Evolutionary conservation across 2,888 invertebrate species (phyloP), one percentile per base, ranked within the genome.

Genomic region (Drosophila prostipennis): DNA sequence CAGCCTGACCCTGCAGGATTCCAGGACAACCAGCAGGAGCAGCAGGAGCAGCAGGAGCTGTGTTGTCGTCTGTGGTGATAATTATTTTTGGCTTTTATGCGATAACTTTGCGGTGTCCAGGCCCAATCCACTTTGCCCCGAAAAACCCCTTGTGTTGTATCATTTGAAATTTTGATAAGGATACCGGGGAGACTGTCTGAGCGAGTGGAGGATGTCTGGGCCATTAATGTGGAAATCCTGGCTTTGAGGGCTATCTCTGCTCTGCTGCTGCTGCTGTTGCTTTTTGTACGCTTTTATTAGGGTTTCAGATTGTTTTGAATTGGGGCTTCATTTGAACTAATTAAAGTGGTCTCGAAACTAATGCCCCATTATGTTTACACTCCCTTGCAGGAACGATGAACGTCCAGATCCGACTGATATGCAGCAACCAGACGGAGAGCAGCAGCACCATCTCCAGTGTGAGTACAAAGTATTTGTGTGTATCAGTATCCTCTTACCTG

Each of bases 381-480:
- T 56, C 54, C 48, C 48, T 74, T 78, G 10, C 82, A 91, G 91
- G 88, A 72, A 76, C 76, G 48, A 83, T 91, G 64, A 90, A 89
- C 70, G 90, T 91, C 14, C 90, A 91, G 63, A 80, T 91, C 78
- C 91, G 89, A 34, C 74, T 91, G 73, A 84, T 91, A 76, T 91
- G 91, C 77, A 90, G 87, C 76, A 79, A 74, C 60, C 72, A 60
- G 55, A 85, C 72, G 7, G 75, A 86, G 64, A 75, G 67, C 53
- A 77, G 70, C 61, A 83, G 80, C 57, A 76, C 69, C 43, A 80
- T 88, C 49, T 87, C 80, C 46, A 83, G 81, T 77, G 91, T 91
- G 79, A 91, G 91, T 91, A 78, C n/a, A 10, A 45, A 39, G 45
- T 32, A 61, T 37, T 6, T 14, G n/a, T 54, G 11, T 19, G 45